Evolutionary conservation across 1,140 invertebrate genomes (phyloP), one percentile per base, ranked within the genome.

Genomic region (Brachionus rubens): DNA sequence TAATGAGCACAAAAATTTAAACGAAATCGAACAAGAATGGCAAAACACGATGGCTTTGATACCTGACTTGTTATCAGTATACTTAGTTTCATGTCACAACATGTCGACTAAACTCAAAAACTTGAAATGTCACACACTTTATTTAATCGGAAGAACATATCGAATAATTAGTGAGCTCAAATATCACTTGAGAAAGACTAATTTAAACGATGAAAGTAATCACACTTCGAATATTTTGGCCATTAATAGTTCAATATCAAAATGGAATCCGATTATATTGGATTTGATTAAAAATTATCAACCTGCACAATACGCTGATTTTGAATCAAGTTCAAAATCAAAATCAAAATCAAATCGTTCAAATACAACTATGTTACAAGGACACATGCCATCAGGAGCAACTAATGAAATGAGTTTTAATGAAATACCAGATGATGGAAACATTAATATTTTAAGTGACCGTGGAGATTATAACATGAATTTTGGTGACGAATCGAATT

Each of bases 271-370:
- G 1, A 41, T 41, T 12, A 26, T 65, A 21, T n/a, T 43, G 0
- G 59, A 65, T n/a, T 24, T 65, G 7, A 65, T 65, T 19, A 41
- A 43, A 43, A 43, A 41, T 41, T 43, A 65, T 26, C 59, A 65
- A 14, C 21, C 59, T 2, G 2, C 10, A 16, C 30, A 14, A 36
- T n/a, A n/a, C n/a, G n/a, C n/a, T n/a, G 54, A 43, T 24, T 24
- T 12, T 12, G 59, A 65, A 12, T 46, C 59, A 43, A 65, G 59
- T 26, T 43, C 33, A 12, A 65, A 65, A 41, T 43, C 33, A 43
- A 65, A 65, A 65, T 7, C 2, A 46, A 65, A 43, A 16, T 33
- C 54, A 1, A 36, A 36, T 36, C 52, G 52, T 14, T 54, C 52
- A 24, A 54, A 54, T n/a, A 54, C 52, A 2, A 33, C 54, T 59